Evolutionary conservation across 2,888 invertebrate species (phyloP).

Genomic region (Callyntrura guangdongensis): DNA sequence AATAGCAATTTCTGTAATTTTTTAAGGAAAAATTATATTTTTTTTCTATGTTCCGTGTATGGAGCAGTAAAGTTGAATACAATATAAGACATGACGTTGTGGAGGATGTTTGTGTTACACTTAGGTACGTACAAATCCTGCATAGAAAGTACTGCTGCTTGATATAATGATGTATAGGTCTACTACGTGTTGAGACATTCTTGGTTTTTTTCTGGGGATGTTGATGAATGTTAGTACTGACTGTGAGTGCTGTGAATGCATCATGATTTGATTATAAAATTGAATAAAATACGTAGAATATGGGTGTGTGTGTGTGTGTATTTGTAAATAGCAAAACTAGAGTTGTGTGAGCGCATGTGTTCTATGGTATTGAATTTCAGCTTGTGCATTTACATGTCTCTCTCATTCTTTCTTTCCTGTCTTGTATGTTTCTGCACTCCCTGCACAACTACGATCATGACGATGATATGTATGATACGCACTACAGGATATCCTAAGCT

Average conservation of each 20-base stretch:
- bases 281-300: conserved; percentile 62
- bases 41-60: conserved; percentile 32
- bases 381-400: not conserved
- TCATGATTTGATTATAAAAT: conserved; percentile 40
- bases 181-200: conserved; percentile 33
- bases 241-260: not conserved
- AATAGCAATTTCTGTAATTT: conserved; percentile 67
- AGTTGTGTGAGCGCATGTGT: not conserved
- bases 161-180: not conserved
- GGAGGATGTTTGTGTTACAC: conserved; percentile 7
- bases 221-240: not conserved
- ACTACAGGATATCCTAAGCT: conserved; percentile 75
- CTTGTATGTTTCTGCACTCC: not conserved
- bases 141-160: not conserved
- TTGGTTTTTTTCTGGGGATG: not conserved
- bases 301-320: conserved; percentile 44
- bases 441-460: not conserved
- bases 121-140: not conserved
- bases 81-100: not conserved
- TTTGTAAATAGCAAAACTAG: not conserved
- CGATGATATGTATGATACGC: conserved; percentile 21
- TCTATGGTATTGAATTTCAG: not conserved
- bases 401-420: conserved; percentile 1
- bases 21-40: conserved; percentile 58
- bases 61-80: conserved; percentile 10